Evolutionary conservation across 2,797 vertebrate species (phyloP), one percentile per base, ranked within the genome.

Genomic region (Eulemur coronatus): DNA sequence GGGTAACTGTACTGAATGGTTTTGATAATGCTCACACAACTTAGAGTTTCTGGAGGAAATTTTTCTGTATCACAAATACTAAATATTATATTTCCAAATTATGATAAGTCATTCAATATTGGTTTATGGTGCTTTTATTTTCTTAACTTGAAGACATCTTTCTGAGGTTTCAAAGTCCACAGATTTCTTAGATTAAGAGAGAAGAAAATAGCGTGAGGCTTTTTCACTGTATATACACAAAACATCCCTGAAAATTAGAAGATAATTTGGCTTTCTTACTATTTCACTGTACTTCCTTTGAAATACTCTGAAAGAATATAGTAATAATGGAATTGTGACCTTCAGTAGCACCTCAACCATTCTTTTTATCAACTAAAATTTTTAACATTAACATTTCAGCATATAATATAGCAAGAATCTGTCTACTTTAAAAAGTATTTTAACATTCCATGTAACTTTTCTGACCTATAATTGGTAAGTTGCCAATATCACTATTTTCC

Each of bases 211-310:
- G 70, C 85, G 65, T 97, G 65, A 96, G 97, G 75, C 76, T 78
- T 92, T 98, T 97, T 91, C 75, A 79, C 93, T 96, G 63, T 96
- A 41, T 14, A 93, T 93, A 96, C 95, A 96, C 95, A 98, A 96
- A 98, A 87, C 72, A 97, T 96, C 96, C 96, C 89, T 94, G 92
- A 98, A 98, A 97, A 96, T 95, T 76, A 96, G 95, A 72, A 84
- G 73, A 81, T 94, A 72, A n/a, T 96, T 96, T 69, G 30, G n/a
- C 84, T 89, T 65, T 91, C 48, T 91, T 96, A 65, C 26, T 46
- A 3, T 97, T 97, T n/a, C 65, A 96, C 33, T 91, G 13, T 93
- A 85, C 78, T 96, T 97, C 33, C 70, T 95, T 70, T 0, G 11
- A 95, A 96, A 96, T 91, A 12, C 61, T 88, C 89, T 84, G 70